Evolutionary conservation across 2,888 invertebrate species (phyloP).

Genomic region (Watsonalla cultraria): DNA sequence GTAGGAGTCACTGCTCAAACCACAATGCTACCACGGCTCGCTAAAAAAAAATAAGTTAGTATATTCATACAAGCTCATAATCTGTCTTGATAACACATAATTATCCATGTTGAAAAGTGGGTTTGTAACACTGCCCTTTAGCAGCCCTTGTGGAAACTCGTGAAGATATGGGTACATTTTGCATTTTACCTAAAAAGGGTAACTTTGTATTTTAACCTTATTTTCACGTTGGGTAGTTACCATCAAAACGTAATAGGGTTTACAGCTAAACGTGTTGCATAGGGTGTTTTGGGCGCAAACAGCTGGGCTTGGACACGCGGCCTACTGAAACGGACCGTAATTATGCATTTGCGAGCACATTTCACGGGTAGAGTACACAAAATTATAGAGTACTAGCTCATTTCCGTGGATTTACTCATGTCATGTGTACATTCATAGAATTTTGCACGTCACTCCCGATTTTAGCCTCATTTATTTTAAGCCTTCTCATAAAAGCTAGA

Average conservation of each 20-base stretch:
- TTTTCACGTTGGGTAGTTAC: not conserved
- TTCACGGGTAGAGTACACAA: slow-evolving; percentile 40
- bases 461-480: too few relatives aligned
- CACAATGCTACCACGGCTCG: too few relatives aligned
- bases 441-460: too few relatives aligned
- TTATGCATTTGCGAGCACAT: slow-evolving; percentile 52
- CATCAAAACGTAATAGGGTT: slow-evolving; percentile 1
- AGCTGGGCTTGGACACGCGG: slow-evolving; percentile 11
- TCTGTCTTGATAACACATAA: too few relatives aligned
- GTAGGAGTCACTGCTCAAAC: too few relatives aligned
- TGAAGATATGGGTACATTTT: not conserved
- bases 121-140: too few relatives aligned
- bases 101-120: too few relatives aligned
- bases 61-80: too few relatives aligned
- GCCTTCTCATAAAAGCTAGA: too few relatives aligned
- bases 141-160: too few relatives aligned
- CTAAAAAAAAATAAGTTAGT: too few relatives aligned
- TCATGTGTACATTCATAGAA: not conserved
- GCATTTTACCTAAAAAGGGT: not conserved
- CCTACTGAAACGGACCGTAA: slow-evolving; percentile 47
- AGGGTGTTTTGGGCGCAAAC: slow-evolving; percentile 9
- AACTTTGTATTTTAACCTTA: not conserved
- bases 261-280: not conserved
- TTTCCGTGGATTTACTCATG: not conserved
- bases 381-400: slow-evolving; percentile 37